These are phyloP conservation scores for Drosophila obscura DNA, from an alignment of 1,140 invertebrate genomes.

Conservation along the genomic window DNA sequence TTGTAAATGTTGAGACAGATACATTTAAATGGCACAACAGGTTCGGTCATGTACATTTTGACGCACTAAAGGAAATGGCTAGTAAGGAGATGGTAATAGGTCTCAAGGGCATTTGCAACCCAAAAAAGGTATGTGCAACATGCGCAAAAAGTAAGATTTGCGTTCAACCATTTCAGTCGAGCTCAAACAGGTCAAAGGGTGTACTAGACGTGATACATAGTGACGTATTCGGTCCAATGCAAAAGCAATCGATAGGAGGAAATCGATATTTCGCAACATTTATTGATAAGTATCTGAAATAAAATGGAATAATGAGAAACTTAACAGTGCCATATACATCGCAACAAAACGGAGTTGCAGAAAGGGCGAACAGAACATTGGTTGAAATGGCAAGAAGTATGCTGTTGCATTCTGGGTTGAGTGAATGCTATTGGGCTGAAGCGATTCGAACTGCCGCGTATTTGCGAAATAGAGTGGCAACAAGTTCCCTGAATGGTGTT, in stretches of 20 bases:
- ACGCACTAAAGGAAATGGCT: background rate
- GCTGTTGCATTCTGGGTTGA: background rate
- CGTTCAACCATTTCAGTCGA: background rate
- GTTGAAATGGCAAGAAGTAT: constrained; percentile 6
- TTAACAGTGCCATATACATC: background rate
- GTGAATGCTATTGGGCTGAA: background rate
- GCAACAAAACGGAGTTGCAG: constrained; percentile 9
- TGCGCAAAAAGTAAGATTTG: background rate
- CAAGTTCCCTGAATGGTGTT: background rate
- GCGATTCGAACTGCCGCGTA: background rate
- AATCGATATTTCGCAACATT: constrained; percentile 6
- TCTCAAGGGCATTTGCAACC: no score
- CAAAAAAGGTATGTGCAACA: background rate
- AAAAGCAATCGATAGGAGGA: background rate
- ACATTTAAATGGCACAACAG: background rate
- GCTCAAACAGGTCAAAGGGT: background rate
- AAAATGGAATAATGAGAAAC: background rate
- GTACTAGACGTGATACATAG: background rate
- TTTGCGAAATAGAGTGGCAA: background rate
- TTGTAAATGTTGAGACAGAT: background rate
- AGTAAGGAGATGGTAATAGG: background rate
- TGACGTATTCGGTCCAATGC: constrained; percentile 2
- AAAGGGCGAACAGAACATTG: background rate
- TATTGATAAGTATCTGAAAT: background rate
- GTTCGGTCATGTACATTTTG: background rate